Evolutionary conservation across 2,797 vertebrate genomes (phyloP).

Genomic region (Ptychobarbus kaznakovi): DNA sequence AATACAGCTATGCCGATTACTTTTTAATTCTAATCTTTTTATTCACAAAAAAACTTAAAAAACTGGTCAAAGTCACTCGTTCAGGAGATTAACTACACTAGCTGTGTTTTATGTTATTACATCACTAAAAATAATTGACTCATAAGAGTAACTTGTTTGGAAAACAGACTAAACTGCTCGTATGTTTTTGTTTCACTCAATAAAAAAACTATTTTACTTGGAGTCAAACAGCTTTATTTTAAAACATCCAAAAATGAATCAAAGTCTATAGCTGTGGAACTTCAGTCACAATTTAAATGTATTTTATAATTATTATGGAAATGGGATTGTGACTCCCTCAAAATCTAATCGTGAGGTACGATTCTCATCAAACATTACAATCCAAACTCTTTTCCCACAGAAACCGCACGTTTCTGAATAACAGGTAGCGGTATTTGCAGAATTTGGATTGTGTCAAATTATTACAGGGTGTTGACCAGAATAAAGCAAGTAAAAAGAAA

Average conservation of each 20-base stretch:
- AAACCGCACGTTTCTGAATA: background rate
- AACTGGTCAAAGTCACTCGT: too few relatives aligned
- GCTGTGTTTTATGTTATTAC: background rate
- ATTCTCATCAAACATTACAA: background rate
- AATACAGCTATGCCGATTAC: too few relatives aligned
- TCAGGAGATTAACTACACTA: too few relatives aligned
- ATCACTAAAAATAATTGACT: background rate
- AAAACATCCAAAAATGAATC: background rate
- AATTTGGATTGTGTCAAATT: slow-evolving; percentile 23
- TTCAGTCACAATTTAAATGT: background rate
- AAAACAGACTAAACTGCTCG: background rate
- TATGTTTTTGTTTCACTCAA: background rate
- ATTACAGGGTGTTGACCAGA: background rate
- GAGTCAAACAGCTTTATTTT: background rate
- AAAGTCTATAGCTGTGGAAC: background rate
- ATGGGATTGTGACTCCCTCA: background rate
- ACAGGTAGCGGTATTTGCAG: background rate
- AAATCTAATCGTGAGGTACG: background rate
- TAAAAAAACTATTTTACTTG: background rate
- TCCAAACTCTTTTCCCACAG: background rate
- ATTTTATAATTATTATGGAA: background rate
- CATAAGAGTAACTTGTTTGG: background rate
- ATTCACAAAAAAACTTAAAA: too few relatives aligned
- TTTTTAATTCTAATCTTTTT: too few relatives aligned
- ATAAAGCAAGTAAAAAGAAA: slow-evolving; percentile 31